Base-by-base conservation (phyloP, 2,797 vertebrate genomes). In the Pyrrhura leucotis region DNA sequence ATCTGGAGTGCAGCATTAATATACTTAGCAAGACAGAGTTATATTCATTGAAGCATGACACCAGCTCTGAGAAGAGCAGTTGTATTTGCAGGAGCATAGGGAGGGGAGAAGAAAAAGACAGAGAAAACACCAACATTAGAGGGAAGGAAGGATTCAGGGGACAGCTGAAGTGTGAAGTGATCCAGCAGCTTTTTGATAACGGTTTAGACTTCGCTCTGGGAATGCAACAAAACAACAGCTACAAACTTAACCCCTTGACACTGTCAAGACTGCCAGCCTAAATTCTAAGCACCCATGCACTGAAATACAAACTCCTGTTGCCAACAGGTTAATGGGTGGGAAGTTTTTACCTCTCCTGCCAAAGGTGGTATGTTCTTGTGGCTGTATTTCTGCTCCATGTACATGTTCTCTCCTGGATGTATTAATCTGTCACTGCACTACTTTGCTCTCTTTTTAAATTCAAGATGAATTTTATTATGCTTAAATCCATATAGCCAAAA, bases 11-110 rank as follows among this genome's bases (percentile, higher is more conserved):
- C 66, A 88, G 80, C 62, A 93, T 92, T 97, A 95, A 96, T 84
- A 88, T 76, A 92, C 82, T 96, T 95, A 96, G 94, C 82, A 96
- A 91, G 92, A 96, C 84, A 94, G 89, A 95, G 65, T 51, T 90
- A 91, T 91, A 95, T 90, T 95, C 93, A 95, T 4, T 90, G 95
- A 96, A 97, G 96, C 92, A 86, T 94, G 93, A 97, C 91, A 78
- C 66, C 77, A 96, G 80, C 92, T 93, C 90, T 90, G 93, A 80
- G 91, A 96, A 96, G 93, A 88, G 90, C 35, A 62, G 71, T 26
- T 96, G 45, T 63, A 85, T 95, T 94, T 93, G 76, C 86, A 90
- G 89, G 66, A 90, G 44, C 31, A 21, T 0, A 22, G 7, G 31
- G 29, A 69, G 17, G 10, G 7, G 53, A 88, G 74, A 79, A 72